phyloP scores from a whole-genome alignment of 2,888 invertebrate genomes.

The Andrena bucephala region DNA sequence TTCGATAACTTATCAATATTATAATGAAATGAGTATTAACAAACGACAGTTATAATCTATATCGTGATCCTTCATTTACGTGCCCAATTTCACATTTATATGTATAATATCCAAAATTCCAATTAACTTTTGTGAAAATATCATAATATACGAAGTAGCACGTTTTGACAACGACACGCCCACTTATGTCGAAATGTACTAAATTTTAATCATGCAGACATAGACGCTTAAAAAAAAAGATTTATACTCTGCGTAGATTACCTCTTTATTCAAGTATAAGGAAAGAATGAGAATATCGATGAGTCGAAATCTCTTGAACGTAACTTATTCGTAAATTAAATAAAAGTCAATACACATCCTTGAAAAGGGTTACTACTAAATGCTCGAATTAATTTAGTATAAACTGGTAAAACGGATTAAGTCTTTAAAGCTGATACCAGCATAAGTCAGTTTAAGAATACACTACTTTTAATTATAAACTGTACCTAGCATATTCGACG shows the following conservation, averaged over 20 bases:
- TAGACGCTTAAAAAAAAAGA: slow-evolving; percentile 7
- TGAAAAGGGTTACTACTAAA: slow-evolving; percentile 17
- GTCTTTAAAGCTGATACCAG: slow-evolving; percentile 15
- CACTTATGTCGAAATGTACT: slow-evolving; percentile 27
- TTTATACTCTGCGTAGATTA: background rate
- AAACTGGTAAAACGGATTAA: slow-evolving; percentile 20
- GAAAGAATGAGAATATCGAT: background rate
- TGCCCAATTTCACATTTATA: slow-evolving; percentile 4
- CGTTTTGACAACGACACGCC: slow-evolving; percentile 3
- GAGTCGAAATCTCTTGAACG: background rate
- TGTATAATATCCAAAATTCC: slow-evolving; percentile 6
- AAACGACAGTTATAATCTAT: background rate
- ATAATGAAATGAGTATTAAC: background rate
- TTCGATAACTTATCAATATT: slow-evolving; percentile 2
- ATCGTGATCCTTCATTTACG: background rate
- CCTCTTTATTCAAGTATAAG: background rate
- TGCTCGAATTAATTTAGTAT: slow-evolving; percentile 35
- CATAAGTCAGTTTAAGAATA: background rate
- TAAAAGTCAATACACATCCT: background rate
- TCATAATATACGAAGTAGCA: background rate
- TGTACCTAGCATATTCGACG: slow-evolving; percentile 22
- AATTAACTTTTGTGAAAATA: slow-evolving; percentile 5
- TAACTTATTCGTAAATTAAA: background rate
- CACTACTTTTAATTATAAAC: slow-evolving; percentile 15
- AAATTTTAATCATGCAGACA: slow-evolving; percentile 55